phyloP scores from a whole-genome alignment of 2,113 vertebrate species.

The Bubalus kerabau region DNA sequence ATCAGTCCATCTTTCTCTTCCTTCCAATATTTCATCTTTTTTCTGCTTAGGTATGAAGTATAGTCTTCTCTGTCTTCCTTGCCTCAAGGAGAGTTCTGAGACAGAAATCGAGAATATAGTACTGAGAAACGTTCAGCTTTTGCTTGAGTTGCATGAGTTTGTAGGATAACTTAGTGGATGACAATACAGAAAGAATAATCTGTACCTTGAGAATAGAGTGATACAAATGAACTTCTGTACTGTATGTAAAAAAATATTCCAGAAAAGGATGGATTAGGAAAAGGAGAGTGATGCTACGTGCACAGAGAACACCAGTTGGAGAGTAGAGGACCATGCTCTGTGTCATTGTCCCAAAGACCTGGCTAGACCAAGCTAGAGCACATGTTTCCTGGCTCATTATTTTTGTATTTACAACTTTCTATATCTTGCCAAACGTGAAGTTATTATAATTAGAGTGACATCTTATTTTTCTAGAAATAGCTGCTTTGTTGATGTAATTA shows the following conservation, averaged over 20 bases:
- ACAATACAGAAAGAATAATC: not conserved
- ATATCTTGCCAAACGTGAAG: not conserved
- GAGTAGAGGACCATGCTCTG: not conserved
- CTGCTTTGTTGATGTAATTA: not conserved
- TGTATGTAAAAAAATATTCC: not conserved
- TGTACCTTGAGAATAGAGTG: not conserved
- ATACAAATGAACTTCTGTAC: not conserved
- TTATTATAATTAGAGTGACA: not conserved
- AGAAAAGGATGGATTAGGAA: not conserved
- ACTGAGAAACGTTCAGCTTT: not conserved
- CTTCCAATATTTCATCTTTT: not conserved
- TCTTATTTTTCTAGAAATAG: not conserved
- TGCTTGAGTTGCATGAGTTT: not conserved
- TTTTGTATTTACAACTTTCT: not conserved
- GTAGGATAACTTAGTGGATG: not conserved
- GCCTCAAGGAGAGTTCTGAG: not conserved
- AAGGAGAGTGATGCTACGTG: fast-evolving
- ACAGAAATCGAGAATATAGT: not conserved
- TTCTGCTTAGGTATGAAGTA: not conserved
- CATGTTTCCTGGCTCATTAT: not conserved
- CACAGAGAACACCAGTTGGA: not conserved
- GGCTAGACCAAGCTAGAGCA: not conserved
- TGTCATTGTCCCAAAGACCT: not conserved
- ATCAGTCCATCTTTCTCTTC: not conserved
- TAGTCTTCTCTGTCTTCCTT: not conserved